Percentiles rank a stretch among this genome's conserved stretches.
Evolutionary conservation across 64 coral and sea anemone species (phyloP).

Genomic region (Acropora yongei): DNA sequence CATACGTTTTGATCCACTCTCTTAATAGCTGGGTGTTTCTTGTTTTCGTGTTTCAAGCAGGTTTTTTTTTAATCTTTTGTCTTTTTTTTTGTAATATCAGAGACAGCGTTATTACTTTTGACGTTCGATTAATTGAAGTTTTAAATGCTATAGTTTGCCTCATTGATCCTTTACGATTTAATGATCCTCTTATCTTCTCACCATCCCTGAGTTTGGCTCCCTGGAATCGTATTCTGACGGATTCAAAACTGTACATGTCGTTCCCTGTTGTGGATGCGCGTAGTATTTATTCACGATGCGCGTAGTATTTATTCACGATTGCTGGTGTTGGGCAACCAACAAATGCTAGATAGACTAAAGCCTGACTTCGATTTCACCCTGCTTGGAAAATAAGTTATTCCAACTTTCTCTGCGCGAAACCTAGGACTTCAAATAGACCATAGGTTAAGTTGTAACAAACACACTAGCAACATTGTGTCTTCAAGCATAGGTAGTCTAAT

Average conservation of each 20-base stretch:
- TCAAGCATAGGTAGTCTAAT: conserved; percentile 41
- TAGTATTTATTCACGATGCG: too few species aligned
- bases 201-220: conserved; percentile 29
- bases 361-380: conserved; percentile 36
- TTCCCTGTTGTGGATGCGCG: conserved; percentile 27
- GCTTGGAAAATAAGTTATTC: conserved; percentile 47
- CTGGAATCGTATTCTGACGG: conserved; percentile 37
- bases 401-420: conserved; percentile 34
- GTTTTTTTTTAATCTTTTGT: too few species aligned
- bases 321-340: conserved; percentile 42
- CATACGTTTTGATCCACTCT: too few species aligned
- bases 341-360: conserved; percentile 55
- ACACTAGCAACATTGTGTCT: conserved; percentile 12
- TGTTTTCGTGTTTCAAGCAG: too few species aligned
- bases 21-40: too few species aligned
- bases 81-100: too few species aligned
- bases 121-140: too few species aligned
- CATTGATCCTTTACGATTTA: conserved; percentile 61
- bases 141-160: too few species aligned
- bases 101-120: too few species aligned
- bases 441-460: conserved; percentile 28
- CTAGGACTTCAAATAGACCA: conserved; percentile 42
- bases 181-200: conserved; percentile 14
- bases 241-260: conserved; percentile 26
- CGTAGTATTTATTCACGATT: conserved; percentile 11